Evolutionary conservation across 2,797 vertebrate genomes (phyloP), one percentile per base, ranked within the genome.

Genomic region (Lepilemur ruficaudatus): DNA sequence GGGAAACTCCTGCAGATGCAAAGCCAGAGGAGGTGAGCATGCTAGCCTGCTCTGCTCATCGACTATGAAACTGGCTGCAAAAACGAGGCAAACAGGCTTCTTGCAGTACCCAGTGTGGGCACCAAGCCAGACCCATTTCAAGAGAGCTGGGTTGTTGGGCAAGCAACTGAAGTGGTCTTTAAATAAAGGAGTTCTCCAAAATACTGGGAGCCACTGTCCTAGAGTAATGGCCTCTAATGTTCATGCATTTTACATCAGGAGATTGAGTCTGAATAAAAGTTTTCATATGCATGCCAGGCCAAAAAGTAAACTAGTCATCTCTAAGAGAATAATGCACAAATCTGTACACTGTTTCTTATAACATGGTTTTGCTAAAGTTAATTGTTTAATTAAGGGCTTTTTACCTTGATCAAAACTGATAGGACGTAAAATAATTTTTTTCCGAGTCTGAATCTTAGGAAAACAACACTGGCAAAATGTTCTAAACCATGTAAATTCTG

Each of bases 271-370:
- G 52, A 91, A 35, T 85, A 91, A 65, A 48, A 70, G 48, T 57
- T 93, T 72, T 86, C 70, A 32, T 73, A 86, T 55, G 25, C 32
- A 12, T 73, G 50, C 75, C 28, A 79, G 57, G 8, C 30, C 35
- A 32, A 89, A 92, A 75, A 81, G 63, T 35, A 86, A 93, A 46
- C 23, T 46, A 46, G 89, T 65, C 52, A 48, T 18, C 28, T 43
- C 50, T 67, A 82, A 85, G 18, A 89, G 46, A 79, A 94, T 73
- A 76, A 88, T 82, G 84, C 52, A 89, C 57, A 93, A 95, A 61
- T 50, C 32, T 20, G 32, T 81, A 61, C 78, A n/a, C 17, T 88
- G 14, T 55, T 86, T 75, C 67, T 92, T 93, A 4, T 59, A 52
- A 65, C 13, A 80, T 69, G 11, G n/a, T 80, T 94, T 94, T 91